Percentiles rank a stretch among this genome's conserved stretches.
These are phyloP conservation scores for Aphelinus atriplicis DNA, from an alignment of 1,140 invertebrate species.

Conservation along the genomic window DNA sequence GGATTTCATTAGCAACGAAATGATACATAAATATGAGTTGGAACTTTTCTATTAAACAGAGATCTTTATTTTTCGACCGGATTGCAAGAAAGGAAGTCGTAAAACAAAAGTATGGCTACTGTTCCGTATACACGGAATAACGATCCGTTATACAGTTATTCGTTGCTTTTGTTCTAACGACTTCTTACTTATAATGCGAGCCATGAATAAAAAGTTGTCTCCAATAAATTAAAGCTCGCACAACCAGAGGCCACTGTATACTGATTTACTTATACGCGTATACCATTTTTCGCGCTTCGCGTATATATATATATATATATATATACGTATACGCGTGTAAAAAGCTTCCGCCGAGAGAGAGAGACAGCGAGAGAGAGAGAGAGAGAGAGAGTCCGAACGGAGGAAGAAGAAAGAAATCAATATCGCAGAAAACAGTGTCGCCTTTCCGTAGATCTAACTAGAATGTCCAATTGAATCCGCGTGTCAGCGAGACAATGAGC, in stretches of 20 bases:
- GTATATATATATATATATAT: too few species aligned
- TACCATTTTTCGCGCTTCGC: too few species aligned
- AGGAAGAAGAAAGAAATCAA: too few species aligned
- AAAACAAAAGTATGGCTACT: conserved; percentile 25
- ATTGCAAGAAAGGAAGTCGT: conserved; percentile 28
- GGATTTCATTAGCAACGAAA: neutral
- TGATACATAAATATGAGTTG: conserved; percentile 11
- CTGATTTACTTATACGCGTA: too few species aligned
- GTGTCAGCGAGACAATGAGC: too few species aligned
- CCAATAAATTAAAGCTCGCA: conserved; percentile 30
- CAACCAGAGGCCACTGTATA: neutral
- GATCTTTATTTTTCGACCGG: conserved; percentile 27
- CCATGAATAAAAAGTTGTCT: conserved; percentile 31
- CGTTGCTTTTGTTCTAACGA: conserved; percentile 27
- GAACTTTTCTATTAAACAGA: conserved; percentile 15
- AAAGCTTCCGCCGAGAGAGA: too few species aligned
- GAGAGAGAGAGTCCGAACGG: too few species aligned
- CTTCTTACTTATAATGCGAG: conserved; percentile 34
- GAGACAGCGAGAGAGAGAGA: too few species aligned
- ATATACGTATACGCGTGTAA: too few species aligned
- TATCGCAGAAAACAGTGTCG: too few species aligned
- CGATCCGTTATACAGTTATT: conserved; percentile 12
- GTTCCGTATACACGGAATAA: neutral
- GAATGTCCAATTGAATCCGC: too few species aligned
- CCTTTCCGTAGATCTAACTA: too few species aligned